Conservation (phyloP, 2,113 vertebrate genomes). For the Apistogramma diplotaenia region DNA sequence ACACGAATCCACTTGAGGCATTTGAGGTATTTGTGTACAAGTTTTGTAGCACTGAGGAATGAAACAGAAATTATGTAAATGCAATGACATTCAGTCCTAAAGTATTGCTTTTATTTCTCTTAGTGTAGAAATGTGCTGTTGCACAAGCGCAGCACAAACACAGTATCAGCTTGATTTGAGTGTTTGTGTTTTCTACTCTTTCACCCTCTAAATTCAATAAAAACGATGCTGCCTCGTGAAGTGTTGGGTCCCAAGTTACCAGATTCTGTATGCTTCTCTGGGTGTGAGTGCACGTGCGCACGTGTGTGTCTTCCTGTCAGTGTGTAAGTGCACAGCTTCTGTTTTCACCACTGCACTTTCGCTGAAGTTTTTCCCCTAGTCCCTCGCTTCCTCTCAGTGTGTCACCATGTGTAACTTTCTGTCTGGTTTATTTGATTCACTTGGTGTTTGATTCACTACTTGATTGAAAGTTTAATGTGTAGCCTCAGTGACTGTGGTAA, state of each 20-base stretch:
- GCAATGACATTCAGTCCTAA: not conserved
- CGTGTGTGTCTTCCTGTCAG: not conserved
- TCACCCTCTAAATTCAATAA: slow-evolving; percentile 43
- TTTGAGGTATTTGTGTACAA: not conserved
- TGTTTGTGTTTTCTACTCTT: not conserved
- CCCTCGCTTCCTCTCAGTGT: slow-evolving; percentile 26
- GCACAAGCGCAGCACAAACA: not conserved
- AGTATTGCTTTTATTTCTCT: not conserved
- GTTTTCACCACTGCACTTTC: slow-evolving; percentile 48
- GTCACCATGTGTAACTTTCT: not conserved
- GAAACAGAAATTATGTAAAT: not conserved
- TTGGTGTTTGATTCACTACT: not conserved
- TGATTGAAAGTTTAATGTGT: not conserved
- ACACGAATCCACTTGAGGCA: not conserved
- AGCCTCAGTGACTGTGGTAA: not conserved
- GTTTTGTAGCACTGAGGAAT: not conserved
- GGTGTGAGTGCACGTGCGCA: not conserved
- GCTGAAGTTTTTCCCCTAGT: slow-evolving; percentile 20
- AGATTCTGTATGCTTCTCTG: not conserved
- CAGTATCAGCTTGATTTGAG: not conserved
- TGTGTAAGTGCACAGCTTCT: not conserved
- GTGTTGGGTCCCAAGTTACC: slow-evolving; percentile 14
- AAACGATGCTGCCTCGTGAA: slow-evolving; percentile 33
- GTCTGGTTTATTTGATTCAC: not conserved
- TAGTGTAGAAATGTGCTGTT: not conserved